Evolutionary conservation across 2,113 vertebrate species (phyloP), one percentile per base, ranked within the genome.

Genomic region (Argyrosomus japonicus): DNA sequence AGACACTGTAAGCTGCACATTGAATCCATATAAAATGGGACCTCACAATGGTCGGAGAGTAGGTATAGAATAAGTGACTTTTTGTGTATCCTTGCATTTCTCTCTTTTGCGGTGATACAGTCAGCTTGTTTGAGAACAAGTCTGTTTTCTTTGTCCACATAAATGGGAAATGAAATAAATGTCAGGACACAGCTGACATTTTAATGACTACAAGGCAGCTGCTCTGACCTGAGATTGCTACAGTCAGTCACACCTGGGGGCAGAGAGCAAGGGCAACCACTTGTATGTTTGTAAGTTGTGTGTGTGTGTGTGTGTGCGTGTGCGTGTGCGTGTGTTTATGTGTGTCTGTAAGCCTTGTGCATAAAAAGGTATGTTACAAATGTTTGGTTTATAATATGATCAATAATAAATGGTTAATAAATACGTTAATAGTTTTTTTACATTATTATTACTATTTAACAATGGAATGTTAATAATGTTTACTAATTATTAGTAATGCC

Each of bases 151-250:
- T 40, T 50, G 13, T 71, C 14, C 40, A 21, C 45, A 14, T 74
- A 86, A 85, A 91, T 79, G 75, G 78, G 27, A 89, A 93, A 82
- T 77, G 29, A 88, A 68, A 73, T 78, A 90, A 92, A 90, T 88
- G 89, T 91, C 87, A 88, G 57, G 68, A 78, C 70, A 75, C 5
- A 47, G 65, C 47, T 88, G 81, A 91, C 87, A 89, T 92, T 89
- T 93, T 89, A 90, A 89, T 88, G 85, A 78, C 69, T 88, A 86
- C 79, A 89, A 72, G 88, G 61, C 75, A 72, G 76, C 70, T 71
- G 70, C 85, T 85, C 57, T 48, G 76, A 74, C 60, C 72, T 64
- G 77, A 83, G 69, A 90, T 88, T 87, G 57, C 68, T 63, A 18
- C 72, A 78, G 71, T 90, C 82, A 87, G 68, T 91, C 89, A 88